Evolutionary conservation across 1,140 invertebrate species (phyloP), one percentile per base, ranked within the genome.

Genomic region (Tachypleus tridentatus): DNA sequence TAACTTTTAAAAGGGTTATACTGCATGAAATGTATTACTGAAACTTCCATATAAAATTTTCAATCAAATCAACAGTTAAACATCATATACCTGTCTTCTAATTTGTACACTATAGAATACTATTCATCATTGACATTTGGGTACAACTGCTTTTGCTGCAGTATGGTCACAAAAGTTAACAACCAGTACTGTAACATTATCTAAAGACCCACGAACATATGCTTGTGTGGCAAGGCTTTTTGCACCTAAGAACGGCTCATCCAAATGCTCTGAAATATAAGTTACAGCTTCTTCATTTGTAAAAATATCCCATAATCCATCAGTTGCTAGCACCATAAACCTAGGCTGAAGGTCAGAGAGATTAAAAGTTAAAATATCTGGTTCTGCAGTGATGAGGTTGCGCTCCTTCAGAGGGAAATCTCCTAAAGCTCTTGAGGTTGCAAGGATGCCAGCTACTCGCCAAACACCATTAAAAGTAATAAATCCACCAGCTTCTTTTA

Each of bases 251-350:
- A 87, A 85, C 47, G 89, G 83, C 78, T 94, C 91, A 71, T 88
- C 81, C 11, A 95, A 80, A 53, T 74, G 65, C 10, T 77, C 74
- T 63, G 72, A 72, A 5, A 93, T 85, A 77, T 87, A 96, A 69
- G 86, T 84, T 8, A 95, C 85, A 59, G 93, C 93, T 77, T 97
- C 93, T 76, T 97, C 92, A 77, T 97, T 97, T 11, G 83, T 83
- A 74, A 96, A 94, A 51, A 89, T 93, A 77, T 97, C 95, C 93
- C 93, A 97, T 6, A 98, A 80, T 8, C 95, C 95, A 82, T 97
- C 95, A 3, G 92, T 89, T 8, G 94, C 95, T 48, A 97, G 77
- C 65, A 98, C 86, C 65, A 97, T 77, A 78, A 97, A 97, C 77
- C 86, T 82, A 3, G 94, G 91, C 74, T 81, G 87, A 58, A 93